phyloP scores from a whole-genome alignment of 2,797 vertebrate genomes.

The Acanthurus tractus region DNA sequence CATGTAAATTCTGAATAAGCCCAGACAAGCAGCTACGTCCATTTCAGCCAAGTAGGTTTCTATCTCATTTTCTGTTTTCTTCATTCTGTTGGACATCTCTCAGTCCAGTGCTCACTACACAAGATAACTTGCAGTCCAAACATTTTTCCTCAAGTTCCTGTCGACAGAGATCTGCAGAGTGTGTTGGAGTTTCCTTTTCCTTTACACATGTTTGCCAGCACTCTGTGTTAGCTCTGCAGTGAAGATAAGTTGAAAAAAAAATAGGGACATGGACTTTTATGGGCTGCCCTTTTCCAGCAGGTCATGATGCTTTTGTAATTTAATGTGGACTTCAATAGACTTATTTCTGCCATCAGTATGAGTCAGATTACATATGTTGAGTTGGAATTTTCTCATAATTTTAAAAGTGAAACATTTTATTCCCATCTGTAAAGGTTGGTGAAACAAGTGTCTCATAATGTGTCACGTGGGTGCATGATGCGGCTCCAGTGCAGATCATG shows the following conservation, averaged over 20 bases:
- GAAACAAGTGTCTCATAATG: constrained; percentile 5
- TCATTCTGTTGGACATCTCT: constrained; percentile 11
- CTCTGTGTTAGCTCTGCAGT: constrained; percentile 18
- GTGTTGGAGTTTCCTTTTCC: constrained; percentile 49
- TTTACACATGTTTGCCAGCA: constrained; percentile 48
- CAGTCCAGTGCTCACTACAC: constrained; percentile 5
- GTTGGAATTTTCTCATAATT: background rate
- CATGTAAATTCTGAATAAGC: background rate
- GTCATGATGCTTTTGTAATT: constrained; percentile 27
- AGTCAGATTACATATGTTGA: background rate
- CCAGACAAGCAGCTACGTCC: background rate
- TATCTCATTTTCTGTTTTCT: background rate
- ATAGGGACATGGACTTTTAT: constrained; percentile 18
- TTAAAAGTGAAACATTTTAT: constrained; percentile 2
- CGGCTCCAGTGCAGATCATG: constrained; percentile 20
- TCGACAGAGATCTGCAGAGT: constrained; percentile 14
- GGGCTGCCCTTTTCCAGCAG: background rate
- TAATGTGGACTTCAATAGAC: background rate
- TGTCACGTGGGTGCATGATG: constrained; percentile 25
- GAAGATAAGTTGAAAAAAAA: constrained; percentile 29
- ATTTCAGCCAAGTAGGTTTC: background rate
- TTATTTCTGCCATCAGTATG: constrained; percentile 15
- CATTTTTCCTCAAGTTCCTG: background rate
- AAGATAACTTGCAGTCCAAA: constrained; percentile 10
- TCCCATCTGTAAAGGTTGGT: constrained; percentile 2